These are phyloP conservation scores for Eumerus sabulonum DNA, from an alignment of 2,888 invertebrate genomes.

Conservation along the genomic window DNA sequence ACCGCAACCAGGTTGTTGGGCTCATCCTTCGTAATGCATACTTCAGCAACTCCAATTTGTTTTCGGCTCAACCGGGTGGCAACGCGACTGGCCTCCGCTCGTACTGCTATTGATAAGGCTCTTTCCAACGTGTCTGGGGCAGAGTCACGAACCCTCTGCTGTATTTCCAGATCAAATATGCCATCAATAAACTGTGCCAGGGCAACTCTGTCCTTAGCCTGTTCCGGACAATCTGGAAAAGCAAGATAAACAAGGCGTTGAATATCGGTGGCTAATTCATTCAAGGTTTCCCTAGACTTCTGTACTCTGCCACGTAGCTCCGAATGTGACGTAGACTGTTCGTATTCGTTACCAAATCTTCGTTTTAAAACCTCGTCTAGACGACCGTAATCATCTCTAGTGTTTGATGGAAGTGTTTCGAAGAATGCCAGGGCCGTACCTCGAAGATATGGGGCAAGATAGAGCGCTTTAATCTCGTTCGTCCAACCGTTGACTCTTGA, in stretches of 20 bases:
- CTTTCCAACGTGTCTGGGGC: too few relatives aligned
- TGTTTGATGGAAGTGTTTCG: too few relatives aligned
- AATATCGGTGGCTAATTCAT: conserved; percentile 10
- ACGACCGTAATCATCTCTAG: neutral
- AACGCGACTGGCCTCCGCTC: too few relatives aligned
- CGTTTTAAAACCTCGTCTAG: neutral
- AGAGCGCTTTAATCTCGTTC: conserved; percentile 4
- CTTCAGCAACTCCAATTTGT: too few relatives aligned
- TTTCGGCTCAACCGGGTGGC: too few relatives aligned
- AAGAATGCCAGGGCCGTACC: conserved; percentile 5
- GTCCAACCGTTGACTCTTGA: neutral
- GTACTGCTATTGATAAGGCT: too few relatives aligned
- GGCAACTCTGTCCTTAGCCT: conserved; percentile 4
- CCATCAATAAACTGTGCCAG: conserved; percentile 4
- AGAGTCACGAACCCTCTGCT: conserved; percentile 6
- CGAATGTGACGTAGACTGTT: conserved; percentile 16
- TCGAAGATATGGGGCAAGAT: conserved; percentile 5
- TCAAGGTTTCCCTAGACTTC: neutral
- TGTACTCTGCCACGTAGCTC: conserved; percentile 1
- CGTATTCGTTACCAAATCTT: conserved; percentile 14
- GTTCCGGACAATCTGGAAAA: conserved; percentile 1
- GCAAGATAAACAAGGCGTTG: conserved; percentile 11
- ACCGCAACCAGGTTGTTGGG: neutral
- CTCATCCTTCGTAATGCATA: neutral
- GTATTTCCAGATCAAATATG: neutral